Evolutionary conservation across 2,797 vertebrate species (phyloP).

Genomic region (Chelidonichthys spinosus): DNA sequence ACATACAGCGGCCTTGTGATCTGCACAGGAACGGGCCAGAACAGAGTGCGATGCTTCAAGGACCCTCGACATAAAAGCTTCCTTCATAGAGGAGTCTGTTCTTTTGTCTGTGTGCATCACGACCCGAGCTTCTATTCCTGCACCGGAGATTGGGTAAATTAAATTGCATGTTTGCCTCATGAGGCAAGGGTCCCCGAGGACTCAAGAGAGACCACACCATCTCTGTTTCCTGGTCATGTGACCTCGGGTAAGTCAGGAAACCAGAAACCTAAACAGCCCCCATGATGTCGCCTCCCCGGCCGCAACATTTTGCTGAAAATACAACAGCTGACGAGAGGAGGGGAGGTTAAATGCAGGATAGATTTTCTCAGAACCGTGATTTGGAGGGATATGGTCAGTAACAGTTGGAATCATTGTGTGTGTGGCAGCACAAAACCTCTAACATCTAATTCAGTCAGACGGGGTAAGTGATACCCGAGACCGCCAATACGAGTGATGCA

Average conservation of each 20-base stretch:
- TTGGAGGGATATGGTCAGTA: background rate
- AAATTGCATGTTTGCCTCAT: slow-evolving; percentile 75
- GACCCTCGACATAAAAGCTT: slow-evolving; percentile 71
- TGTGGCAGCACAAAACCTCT: too few species aligned
- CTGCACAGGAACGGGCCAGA: slow-evolving; percentile 36
- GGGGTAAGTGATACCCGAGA: background rate
- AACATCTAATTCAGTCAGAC: background rate
- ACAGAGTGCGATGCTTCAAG: slow-evolving; percentile 60
- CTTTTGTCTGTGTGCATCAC: slow-evolving; percentile 74
- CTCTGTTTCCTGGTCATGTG: slow-evolving; percentile 78
- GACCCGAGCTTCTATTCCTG: slow-evolving; percentile 69
- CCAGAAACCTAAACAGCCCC: slow-evolving; percentile 66
- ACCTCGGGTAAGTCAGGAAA: slow-evolving; percentile 73
- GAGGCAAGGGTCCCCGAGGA: slow-evolving; percentile 74
- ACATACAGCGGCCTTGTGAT: slow-evolving; percentile 52
- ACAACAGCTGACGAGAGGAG: slow-evolving; percentile 68
- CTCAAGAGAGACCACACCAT: slow-evolving; percentile 62
- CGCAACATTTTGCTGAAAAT: slow-evolving; percentile 65
- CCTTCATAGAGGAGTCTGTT: slow-evolving; percentile 62
- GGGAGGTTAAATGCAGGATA: slow-evolving; percentile 66
- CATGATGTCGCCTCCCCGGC: slow-evolving; percentile 40
- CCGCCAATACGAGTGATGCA: background rate
- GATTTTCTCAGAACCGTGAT: slow-evolving; percentile 31
- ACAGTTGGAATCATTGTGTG: background rate
- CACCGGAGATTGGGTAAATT: slow-evolving; percentile 72